Conservation (phyloP, 2,888 invertebrate species). For the Allacma fusca region DNA sequence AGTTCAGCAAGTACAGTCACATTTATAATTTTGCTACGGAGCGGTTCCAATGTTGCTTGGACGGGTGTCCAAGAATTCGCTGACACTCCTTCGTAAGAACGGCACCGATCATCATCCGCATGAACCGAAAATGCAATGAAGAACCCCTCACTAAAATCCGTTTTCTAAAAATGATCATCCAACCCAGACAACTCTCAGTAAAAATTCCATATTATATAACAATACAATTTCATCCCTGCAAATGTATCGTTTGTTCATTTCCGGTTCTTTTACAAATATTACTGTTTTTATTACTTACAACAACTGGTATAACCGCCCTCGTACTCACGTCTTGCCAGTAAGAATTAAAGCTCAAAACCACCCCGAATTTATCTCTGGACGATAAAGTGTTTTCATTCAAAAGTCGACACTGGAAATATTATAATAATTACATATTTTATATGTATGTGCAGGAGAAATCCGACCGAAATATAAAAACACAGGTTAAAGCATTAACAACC, state of each 20-base stretch:
- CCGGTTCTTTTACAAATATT: too few relatives aligned
- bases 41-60: not conserved
- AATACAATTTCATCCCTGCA: too few relatives aligned
- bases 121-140: slow-evolving; percentile 20
- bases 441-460: too few relatives aligned
- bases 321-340: slow-evolving; percentile 32
- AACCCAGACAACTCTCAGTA: too few relatives aligned
- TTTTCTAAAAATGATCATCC: slow-evolving; percentile 13
- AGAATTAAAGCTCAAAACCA: not conserved
- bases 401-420: slow-evolving; percentile 1
- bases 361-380: not conserved
- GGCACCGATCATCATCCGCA: not conserved
- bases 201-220: too few relatives aligned
- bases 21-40: not conserved
- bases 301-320: slow-evolving; percentile 10
- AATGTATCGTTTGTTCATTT: too few relatives aligned
- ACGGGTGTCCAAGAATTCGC: slow-evolving; percentile 19
- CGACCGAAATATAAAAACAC: too few relatives aligned
- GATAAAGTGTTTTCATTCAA: slow-evolving; percentile 4
- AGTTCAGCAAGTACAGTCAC: slow-evolving; percentile 3
- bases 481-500: too few relatives aligned
- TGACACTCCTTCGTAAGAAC: slow-evolving; percentile 18
- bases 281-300: not conserved
- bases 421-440: too few relatives aligned
- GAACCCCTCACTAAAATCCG: slow-evolving; percentile 18